Conservation (phyloP, 2,797 vertebrate species). For the Betta splendens region DNA sequence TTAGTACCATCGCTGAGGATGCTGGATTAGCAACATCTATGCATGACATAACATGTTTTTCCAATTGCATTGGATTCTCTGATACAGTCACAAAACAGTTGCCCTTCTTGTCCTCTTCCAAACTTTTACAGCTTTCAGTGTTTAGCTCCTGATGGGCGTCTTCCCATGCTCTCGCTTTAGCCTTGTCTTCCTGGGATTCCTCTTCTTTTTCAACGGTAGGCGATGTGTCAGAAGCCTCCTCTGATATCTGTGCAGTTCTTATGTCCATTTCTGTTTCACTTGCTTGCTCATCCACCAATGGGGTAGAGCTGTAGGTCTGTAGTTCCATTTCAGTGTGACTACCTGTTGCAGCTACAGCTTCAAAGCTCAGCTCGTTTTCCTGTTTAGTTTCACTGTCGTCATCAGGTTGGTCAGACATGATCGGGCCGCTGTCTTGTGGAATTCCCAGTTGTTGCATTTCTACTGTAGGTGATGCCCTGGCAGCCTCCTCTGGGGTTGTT, state of each 20-base stretch:
- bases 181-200: constrained; percentile 17
- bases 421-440: constrained; percentile 6
- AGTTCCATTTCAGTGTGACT: constrained; percentile 20
- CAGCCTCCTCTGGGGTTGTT: constrained; percentile 4
- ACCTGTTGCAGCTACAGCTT: constrained; percentile 3
- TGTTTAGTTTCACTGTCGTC: neutral
- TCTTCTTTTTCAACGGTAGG: constrained; percentile 18
- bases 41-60: neutral
- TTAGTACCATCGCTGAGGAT: neutral
- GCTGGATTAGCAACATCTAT: constrained; percentile 7
- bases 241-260: constrained; percentile 1
- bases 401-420: too few relatives aligned
- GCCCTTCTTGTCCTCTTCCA: constrained; percentile 10
- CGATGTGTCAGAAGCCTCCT: constrained; percentile 10
- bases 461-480: neutral
- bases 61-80: constrained; percentile 17
- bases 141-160: constrained; percentile 6
- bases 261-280: constrained; percentile 5
- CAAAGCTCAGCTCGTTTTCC: constrained; percentile 6
- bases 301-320: neutral
- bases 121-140: neutral
- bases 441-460: constrained; percentile 21
- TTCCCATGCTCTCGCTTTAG: constrained; percentile 3
- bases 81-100: constrained; percentile 5
- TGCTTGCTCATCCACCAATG: constrained; percentile 2